Evolutionary conservation across 1,140 invertebrate species (phyloP), one percentile per base, ranked within the genome.

Genomic region (Papilio xuthus): DNA sequence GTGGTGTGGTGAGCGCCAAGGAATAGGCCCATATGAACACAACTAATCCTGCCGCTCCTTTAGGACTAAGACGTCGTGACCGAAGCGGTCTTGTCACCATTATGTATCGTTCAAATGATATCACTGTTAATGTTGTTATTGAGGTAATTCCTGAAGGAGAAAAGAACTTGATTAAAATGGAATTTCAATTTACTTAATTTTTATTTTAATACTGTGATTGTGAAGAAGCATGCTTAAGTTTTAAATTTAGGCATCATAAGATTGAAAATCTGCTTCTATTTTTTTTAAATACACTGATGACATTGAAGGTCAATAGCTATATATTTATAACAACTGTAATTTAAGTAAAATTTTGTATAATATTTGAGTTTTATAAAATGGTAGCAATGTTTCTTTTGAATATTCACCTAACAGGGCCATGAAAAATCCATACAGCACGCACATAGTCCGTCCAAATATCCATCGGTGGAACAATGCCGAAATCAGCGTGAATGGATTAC

Each of bases 21-120:
- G 97, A 95, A 91, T 97, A 97, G 0, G 95, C 83, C 97, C 97
- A 97, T 10, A 97, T 96, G 79, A 95, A 94, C 20, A 94, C 82
- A 0, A 96, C 89, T 53, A 96, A 88, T 8, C 94, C 83, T 2
- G 91, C 81, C 1, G 95, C 95, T 0, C 94, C 90, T 50, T 88
- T 93, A 8, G 93, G 90, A 37, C 89, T 95, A 47, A 96, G 91
- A 67, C 92, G 92, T 2, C 89, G 81, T 0, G 90, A 88, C 44
- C 88, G 89, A 42, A 96, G 94, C 0, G 96, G 96, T 53, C 91
- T 89, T 0, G 94, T 95, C 69, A 97, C 95, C 86, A 96, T 94
- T 75, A 96, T 80, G 88, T 96, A 96, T 23, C 96, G 92, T 86
- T 97, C 96, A 69, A 96, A 95, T 0, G 96, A 95, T 83, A 97